Percentiles rank a stretch among this genome's conserved stretches.
Conservation (phyloP, 2,113 vertebrate genomes). For the Poicephalus gulielmi region DNA sequence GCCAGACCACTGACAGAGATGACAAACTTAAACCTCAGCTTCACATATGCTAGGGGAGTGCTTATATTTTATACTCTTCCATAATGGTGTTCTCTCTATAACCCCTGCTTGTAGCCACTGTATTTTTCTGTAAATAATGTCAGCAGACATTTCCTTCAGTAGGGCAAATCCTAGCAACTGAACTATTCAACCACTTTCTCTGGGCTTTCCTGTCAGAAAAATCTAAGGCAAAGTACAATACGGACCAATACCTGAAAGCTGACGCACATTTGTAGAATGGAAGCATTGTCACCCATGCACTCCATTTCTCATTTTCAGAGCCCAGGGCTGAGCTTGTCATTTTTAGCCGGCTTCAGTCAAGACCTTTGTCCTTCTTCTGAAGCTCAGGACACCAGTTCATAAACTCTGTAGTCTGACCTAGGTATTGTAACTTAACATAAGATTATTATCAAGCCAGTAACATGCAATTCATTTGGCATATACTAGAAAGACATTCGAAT, state of each 20-base stretch:
- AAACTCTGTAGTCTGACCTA: not conserved
- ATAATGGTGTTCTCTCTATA: not conserved
- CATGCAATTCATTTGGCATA: not conserved
- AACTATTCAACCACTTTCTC: not conserved
- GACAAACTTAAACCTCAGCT: not conserved
- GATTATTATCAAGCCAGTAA: not conserved
- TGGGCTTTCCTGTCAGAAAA: not conserved
- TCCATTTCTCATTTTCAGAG: not conserved
- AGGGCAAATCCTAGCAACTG: not conserved
- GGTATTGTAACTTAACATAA: not conserved
- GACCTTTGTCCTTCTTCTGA: not conserved
- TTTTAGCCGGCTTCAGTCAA: not conserved
- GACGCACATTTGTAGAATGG: not conserved
- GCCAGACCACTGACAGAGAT: not conserved
- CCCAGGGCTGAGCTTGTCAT: not conserved
- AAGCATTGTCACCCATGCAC: not conserved
- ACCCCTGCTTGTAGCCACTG: not conserved
- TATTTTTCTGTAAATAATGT: not conserved
- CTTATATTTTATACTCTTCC: not conserved
- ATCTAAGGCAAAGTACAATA: not conserved
- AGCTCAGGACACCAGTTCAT: not conserved
- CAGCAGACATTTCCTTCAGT: not conserved
- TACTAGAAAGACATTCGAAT: not conserved
- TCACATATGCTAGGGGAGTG: not conserved
- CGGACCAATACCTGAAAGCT: not conserved